A percentile compares a stretch with the other conserved stretches of the same genome.
Evolutionary conservation across 2,888 invertebrate species (phyloP).

Genomic region (Muschampia plurimacula): DNA sequence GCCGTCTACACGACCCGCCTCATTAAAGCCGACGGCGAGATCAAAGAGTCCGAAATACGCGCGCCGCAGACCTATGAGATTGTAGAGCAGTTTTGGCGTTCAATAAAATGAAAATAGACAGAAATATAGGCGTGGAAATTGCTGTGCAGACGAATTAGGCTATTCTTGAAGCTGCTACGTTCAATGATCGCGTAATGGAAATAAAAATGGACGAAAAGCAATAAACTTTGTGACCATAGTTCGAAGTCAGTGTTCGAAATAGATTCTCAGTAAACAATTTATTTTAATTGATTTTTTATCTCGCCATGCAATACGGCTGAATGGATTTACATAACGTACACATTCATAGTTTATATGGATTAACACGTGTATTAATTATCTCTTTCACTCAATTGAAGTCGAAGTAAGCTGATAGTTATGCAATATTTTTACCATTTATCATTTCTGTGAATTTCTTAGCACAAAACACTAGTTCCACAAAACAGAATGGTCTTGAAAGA

Average conservation of each 20-base stretch:
- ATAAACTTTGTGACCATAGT: conserved; percentile 8
- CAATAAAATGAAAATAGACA: conserved; percentile 38
- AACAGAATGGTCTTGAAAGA: conserved; percentile 65
- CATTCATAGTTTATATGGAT: background rate
- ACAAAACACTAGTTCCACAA: conserved; percentile 50
- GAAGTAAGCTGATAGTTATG: conserved; percentile 11
- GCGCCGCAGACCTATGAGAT: conserved; percentile 63
- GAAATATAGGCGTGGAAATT: conserved; percentile 25
- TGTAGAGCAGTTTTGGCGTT: conserved; percentile 58
- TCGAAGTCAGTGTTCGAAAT: background rate
- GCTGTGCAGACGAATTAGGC: conserved; percentile 23
- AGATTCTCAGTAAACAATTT: no score
- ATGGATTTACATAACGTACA: background rate
- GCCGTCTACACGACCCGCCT: conserved; percentile 75
- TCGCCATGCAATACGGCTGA: no score
- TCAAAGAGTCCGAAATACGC: conserved; percentile 87
- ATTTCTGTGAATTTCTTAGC: conserved; percentile 38
- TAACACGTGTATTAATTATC: background rate
- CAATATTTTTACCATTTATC: conserved; percentile 19
- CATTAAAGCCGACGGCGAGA: conserved; percentile 86
- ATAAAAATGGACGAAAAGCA: background rate
- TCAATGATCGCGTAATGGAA: conserved; percentile 3
- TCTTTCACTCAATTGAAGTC: background rate
- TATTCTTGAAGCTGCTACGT: conserved; percentile 4
- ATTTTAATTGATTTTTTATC: no score